Evolutionary conservation across 2,113 vertebrate genomes (phyloP).

Genomic region (Vulpes vulpes): DNA sequence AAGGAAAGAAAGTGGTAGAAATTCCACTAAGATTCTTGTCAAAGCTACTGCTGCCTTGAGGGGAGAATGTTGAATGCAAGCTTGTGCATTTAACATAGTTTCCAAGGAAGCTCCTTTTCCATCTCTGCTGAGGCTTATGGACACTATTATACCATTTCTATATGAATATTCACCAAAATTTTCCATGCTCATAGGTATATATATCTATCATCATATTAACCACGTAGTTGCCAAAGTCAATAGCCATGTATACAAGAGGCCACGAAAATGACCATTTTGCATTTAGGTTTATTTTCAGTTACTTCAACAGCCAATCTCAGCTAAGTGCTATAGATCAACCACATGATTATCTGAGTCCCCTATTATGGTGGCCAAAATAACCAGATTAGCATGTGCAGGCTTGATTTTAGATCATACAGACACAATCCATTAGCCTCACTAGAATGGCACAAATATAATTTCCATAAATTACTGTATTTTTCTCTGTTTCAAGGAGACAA

Average conservation of each 20-base stretch:
- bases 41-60: conserved; percentile 37
- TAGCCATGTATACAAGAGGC: conserved; percentile 55
- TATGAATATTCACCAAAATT: conserved; percentile 47
- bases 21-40: conserved; percentile 22
- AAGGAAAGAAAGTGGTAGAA: background rate
- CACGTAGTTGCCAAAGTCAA: conserved; percentile 56
- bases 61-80: background rate
- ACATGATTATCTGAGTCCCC: conserved; percentile 66
- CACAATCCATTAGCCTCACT: conserved; percentile 72
- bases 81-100: background rate
- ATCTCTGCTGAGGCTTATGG: conserved; percentile 18
- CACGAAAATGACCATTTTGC: conserved; percentile 50
- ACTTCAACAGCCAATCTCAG: conserved; percentile 60
- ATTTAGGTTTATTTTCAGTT: conserved; percentile 62
- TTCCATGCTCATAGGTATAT: background rate
- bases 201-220: conserved; percentile 21
- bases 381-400: conserved; percentile 63
- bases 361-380: conserved; percentile 67
- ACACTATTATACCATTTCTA: conserved; percentile 4
- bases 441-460: conserved; percentile 64
- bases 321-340: conserved; percentile 60
- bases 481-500: conserved; percentile 61
- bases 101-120: conserved; percentile 1
- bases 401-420: conserved; percentile 72
- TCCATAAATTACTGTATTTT: conserved; percentile 74